These are phyloP conservation scores for Chaetogeoica ovagalla DNA, from an alignment of 2,888 invertebrate species.

Conservation along the genomic window DNA sequence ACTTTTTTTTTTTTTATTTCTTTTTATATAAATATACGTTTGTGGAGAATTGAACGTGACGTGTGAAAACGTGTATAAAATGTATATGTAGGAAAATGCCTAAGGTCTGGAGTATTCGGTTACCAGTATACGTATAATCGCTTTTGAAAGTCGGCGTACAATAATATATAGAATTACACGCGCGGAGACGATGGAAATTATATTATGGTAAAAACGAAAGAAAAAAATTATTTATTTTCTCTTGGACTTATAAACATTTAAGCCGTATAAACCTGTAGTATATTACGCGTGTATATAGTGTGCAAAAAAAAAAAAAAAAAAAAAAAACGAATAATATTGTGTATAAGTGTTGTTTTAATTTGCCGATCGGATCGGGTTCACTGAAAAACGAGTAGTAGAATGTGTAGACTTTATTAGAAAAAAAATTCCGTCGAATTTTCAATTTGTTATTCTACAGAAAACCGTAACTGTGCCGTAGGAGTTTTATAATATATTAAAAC, in stretches of 20 bases:
- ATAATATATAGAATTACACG: constrained; percentile 36
- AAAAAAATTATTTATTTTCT: not conserved
- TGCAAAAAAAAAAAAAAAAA: too few relatives aligned
- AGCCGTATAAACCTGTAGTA: constrained; percentile 1
- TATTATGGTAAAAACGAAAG: too few relatives aligned
- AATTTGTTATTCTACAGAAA: not conserved
- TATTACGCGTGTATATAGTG: too few relatives aligned
- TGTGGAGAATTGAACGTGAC: constrained; percentile 16
- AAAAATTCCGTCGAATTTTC: not conserved
- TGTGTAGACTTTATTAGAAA: not conserved
- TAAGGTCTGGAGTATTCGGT: constrained; percentile 30
- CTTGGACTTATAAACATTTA: not conserved
- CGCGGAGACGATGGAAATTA: constrained; percentile 3
- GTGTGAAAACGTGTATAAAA: constrained; percentile 16
- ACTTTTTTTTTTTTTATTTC: not conserved
- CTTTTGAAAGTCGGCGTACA: constrained; percentile 16
- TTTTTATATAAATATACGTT: not conserved
- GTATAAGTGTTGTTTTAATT: too few relatives aligned
- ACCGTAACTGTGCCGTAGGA: too few relatives aligned
- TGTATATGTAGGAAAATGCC: constrained; percentile 6
- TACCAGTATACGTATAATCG: constrained; percentile 23
- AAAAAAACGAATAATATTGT: too few relatives aligned
- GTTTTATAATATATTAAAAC: too few relatives aligned
- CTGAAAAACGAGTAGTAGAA: too few relatives aligned
- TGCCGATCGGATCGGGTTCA: too few relatives aligned